phyloP scores from a whole-genome alignment of 1,140 invertebrate genomes.

The Arion vulgaris region DNA sequence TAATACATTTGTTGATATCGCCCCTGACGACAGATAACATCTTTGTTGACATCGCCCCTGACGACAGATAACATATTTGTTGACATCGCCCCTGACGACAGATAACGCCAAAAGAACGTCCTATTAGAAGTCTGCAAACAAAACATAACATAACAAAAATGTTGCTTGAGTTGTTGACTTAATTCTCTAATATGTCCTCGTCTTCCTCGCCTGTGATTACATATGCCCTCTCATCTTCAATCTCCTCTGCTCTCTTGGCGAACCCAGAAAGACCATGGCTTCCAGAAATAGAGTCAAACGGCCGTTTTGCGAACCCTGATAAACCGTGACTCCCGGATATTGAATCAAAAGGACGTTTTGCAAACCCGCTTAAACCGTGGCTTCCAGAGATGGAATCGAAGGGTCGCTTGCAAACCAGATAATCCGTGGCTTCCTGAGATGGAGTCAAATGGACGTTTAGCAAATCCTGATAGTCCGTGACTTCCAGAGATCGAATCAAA shows the following conservation, averaged over 20 bases:
- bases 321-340: background rate
- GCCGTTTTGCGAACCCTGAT: slow-evolving; percentile 24
- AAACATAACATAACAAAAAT: background rate
- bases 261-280: background rate
- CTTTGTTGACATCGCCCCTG: too few species aligned
- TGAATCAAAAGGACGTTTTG: slow-evolving; percentile 25
- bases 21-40: too few species aligned
- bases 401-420: background rate
- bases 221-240: background rate
- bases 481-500: slow-evolving; percentile 23
- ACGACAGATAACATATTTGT: too few species aligned
- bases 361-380: slow-evolving; percentile 26
- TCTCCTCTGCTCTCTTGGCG: slow-evolving; percentile 5
- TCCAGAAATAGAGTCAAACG: slow-evolving; percentile 16
- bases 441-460: slow-evolving; percentile 28
- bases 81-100: too few species aligned
- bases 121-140: too few species aligned
- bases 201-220: background rate
- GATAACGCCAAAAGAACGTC: too few species aligned
- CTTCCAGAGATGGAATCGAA: slow-evolving; percentile 28
- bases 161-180: background rate
- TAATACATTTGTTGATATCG: too few species aligned
- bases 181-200: background rate
- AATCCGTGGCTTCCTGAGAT: slow-evolving; percentile 2
- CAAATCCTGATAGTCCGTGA: slow-evolving; percentile 29